These are phyloP conservation scores for Euzophera pinguis DNA, from an alignment of 2,888 invertebrate species.

Conservation along the genomic window DNA sequence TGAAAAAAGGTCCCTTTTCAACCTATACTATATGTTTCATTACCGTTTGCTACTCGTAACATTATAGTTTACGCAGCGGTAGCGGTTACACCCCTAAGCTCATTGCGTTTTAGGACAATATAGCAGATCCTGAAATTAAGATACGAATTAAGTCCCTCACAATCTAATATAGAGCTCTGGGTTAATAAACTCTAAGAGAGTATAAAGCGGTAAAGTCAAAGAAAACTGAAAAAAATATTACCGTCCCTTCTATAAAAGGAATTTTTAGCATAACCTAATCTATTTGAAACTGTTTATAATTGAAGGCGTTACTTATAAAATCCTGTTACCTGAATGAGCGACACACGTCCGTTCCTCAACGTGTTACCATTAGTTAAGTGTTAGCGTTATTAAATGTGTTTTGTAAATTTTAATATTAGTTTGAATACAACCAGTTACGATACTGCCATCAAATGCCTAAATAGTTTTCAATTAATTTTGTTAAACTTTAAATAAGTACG, in stretches of 20 bases:
- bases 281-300: conserved; percentile 21
- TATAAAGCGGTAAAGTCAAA: neutral
- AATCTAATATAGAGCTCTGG: neutral
- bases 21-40: too few relatives aligned
- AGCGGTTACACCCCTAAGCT: too few relatives aligned
- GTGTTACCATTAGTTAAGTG: conserved; percentile 78
- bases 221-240: neutral
- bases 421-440: conserved; percentile 74
- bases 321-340: conserved; percentile 76
- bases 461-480: conserved; percentile 62
- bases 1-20: neutral
- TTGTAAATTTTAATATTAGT: conserved; percentile 69
- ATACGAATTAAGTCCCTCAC: neutral
- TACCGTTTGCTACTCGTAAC: too few relatives aligned
- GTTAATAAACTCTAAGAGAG: neutral
- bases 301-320: conserved; percentile 35
- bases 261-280: conserved; percentile 6
- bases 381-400: conserved; percentile 58
- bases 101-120: neutral
- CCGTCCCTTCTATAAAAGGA: conserved; percentile 14
- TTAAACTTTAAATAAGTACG: conserved; percentile 50
- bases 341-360: conserved; percentile 72
- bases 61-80: too few relatives aligned
- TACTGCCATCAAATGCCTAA: conserved; percentile 80
- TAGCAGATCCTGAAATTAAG: neutral